phyloP scores from a whole-genome alignment of 2,797 vertebrate genomes.

The Malurus leucopterus region DNA sequence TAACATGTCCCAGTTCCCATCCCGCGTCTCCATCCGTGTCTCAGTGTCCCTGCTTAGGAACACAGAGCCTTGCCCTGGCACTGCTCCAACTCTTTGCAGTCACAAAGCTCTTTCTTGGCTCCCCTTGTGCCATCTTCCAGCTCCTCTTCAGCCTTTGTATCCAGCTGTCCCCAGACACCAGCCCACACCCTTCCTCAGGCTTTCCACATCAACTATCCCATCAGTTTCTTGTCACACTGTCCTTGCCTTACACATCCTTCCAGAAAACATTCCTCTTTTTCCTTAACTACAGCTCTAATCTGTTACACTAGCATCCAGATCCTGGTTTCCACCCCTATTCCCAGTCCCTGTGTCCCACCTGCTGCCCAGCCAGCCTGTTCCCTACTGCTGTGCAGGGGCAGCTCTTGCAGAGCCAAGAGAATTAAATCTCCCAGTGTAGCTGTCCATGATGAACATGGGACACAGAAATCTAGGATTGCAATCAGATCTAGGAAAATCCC shows the following conservation, averaged over 20 bases:
- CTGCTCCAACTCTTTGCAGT: background rate
- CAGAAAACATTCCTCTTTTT: background rate
- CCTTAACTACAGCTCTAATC: background rate
- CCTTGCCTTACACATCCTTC: background rate
- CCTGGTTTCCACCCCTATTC: background rate
- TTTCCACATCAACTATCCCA: background rate
- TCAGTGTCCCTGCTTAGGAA: background rate
- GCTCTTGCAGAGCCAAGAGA: background rate
- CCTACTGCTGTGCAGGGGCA: background rate
- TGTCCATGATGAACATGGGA: background rate
- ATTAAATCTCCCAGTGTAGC: background rate
- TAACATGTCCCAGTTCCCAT: fast-evolving
- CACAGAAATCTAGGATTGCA: background rate
- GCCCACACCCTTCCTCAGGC: background rate
- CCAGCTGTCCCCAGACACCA: background rate
- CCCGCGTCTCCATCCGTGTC: background rate
- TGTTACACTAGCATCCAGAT: background rate
- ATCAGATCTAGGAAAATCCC: background rate
- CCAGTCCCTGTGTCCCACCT: background rate
- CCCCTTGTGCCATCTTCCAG: background rate
- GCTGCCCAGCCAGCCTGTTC: background rate
- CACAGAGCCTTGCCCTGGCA: background rate
- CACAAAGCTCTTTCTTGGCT: background rate
- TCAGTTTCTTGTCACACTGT: background rate
- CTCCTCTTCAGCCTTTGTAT: background rate